Base-by-base conservation (phyloP, 2,797 vertebrate genomes). In the Sardinella longiceps region DNA sequence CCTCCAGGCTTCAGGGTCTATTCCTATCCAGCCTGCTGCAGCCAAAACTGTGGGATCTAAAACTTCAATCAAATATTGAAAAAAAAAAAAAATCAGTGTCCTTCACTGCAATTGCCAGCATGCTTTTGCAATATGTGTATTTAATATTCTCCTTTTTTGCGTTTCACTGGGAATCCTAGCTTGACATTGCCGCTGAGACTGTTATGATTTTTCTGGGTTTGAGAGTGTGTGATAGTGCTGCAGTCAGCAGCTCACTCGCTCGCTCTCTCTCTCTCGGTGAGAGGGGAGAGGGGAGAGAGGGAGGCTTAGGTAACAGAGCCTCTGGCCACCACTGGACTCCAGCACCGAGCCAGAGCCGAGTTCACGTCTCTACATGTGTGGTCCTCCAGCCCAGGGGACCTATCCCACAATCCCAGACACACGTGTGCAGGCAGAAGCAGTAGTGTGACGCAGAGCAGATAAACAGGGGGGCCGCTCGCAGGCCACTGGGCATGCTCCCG, bases 301-400 rank as follows among this genome's bases (percentile, higher is more conserved):
- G 37, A 77, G 60, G 83, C 85, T 88, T 85, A 89, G 88, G 87
- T 87, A 88, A 87, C 84, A 37, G 56, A 86, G 85, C 83, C 83
- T 77, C 86, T 84, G 81, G 63, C 87, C 85, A 89, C 83, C 45
- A 28, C 56, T 85, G 84, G 83, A 82, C 74, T 83, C 82, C 45
- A 84, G 80, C 28, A 66, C 45, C 39, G 51, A 86, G 83, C 63
- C 87, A 88, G 88, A 81, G 74, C 87, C 84, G 91, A 92, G 92
- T 94, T 93, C 94, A 94, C 89, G 88, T 93, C 88, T 93, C 94
- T 89, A 92, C 95, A 94, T 95, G 95, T 96, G 95, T 96, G 95
- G 95, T 96, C 95, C 88, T 51, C 48, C 18, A 80, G 91, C 94
- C 95, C 94, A 85, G 85, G 94, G 94, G 94, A 94, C 90, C 93